Base-by-base conservation (phyloP, 2,113 vertebrate genomes). In the rabbit (Oryctolagus cuniculus) region DNA sequence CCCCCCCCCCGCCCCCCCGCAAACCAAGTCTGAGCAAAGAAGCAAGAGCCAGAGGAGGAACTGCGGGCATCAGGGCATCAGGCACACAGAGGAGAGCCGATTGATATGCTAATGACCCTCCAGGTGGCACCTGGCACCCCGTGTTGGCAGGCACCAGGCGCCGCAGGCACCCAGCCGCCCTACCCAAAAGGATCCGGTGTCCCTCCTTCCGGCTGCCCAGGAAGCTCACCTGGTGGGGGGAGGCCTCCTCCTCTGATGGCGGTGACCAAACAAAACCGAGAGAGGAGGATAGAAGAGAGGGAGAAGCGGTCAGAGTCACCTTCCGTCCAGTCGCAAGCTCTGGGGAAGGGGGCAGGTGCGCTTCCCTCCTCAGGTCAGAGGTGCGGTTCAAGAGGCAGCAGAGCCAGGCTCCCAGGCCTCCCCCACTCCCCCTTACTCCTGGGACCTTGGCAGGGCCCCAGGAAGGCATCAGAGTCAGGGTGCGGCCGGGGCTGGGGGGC, bases 201-300 rank as follows among this genome's bases (percentile, higher is more conserved):
- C 58, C 64, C 53, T 89, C 83, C 74, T 66, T 70, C 78, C 94
- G 88, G 74, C 21, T 53, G 87, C 82, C 94, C 3, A 25, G 79
- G 44, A 95, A 80, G 96, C 97, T 96, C 63, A 98, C 98, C 98
- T 99, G 98, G 94, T 98, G 98, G 1, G 98, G 98, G 61, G 98
- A 97, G 34, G 96, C 93, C 86, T 99, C 98, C 21, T 99, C 98
- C 97, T 99, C 98, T 99, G 96, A 27, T 69, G 38, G 66, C 61
- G 85, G 8, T 29, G 87, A 17, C 61, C 31, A n/a, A 10, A 25
- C 38, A 29, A 49, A 87, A 38, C 34, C 1, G 17, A 61, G 74
- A 13, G 89, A 36, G 38, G 53, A 38, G 63, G 22, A 78, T 1
- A 44, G 44, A 19, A 58, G 55, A 16, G 55, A 58, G 55, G 19